phyloP scores from a whole-genome alignment of 2,888 invertebrate genomes.

The Andrena bicolor region DNA sequence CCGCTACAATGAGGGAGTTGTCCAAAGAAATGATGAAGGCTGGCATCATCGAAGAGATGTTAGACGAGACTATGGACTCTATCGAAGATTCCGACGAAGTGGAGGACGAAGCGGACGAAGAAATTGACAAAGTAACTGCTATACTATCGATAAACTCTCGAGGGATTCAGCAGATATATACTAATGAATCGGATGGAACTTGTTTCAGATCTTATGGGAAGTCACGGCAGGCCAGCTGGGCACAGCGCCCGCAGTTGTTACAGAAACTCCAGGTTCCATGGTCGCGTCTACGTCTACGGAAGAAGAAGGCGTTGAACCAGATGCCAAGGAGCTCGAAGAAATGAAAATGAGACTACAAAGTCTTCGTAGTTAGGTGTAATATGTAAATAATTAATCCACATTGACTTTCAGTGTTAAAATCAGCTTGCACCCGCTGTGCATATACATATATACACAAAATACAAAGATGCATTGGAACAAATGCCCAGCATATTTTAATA shows the following conservation, averaged over 20 bases:
- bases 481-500: slow-evolving; percentile 34
- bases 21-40: slow-evolving; percentile 99
- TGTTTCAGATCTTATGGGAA: slow-evolving; percentile 91
- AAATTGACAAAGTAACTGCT: slow-evolving; percentile 93
- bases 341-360: slow-evolving; percentile 96
- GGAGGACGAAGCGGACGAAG: slow-evolving; percentile 97
- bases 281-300: slow-evolving; percentile 87
- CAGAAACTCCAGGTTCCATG: slow-evolving; percentile 87
- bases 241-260: slow-evolving; percentile 94
- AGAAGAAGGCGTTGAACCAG: slow-evolving; percentile 88
- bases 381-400: slow-evolving; percentile 50
- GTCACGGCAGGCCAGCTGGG: slow-evolving; percentile 96
- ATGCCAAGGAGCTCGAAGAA: slow-evolving; percentile 94
- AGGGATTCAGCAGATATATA: background rate
- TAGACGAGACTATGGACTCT: slow-evolving; percentile 98
- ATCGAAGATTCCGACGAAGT: slow-evolving; percentile 97
- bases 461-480: slow-evolving; percentile 26
- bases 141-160: too few relatives aligned
- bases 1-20: slow-evolving; percentile 98
- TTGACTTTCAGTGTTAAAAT: slow-evolving; percentile 22
- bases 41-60: slow-evolving; percentile 99
- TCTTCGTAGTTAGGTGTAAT: slow-evolving; percentile 90
- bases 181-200: background rate
- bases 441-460: slow-evolving; percentile 25
- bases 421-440: slow-evolving; percentile 25